Conservation (phyloP, 1,140 invertebrate genomes). For the Pachypeltis micranthus region DNA sequence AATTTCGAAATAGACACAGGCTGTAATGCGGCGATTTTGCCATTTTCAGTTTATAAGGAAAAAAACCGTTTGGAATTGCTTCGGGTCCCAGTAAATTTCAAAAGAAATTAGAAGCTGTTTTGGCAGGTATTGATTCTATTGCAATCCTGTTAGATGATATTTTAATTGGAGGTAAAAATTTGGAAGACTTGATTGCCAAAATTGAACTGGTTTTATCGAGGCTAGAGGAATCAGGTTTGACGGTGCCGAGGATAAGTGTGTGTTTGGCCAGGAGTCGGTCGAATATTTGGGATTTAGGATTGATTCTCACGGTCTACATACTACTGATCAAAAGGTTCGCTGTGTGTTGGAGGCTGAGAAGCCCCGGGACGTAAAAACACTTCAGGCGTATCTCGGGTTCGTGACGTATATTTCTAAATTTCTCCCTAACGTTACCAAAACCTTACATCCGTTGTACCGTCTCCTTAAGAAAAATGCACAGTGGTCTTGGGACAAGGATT, state of each 20-base stretch:
- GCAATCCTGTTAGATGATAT: constrained; percentile 4
- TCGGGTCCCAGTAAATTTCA: not conserved
- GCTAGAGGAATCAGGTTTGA: constrained; percentile 12
- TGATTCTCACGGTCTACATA: not conserved
- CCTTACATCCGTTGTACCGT: not conserved
- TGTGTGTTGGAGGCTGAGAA: not conserved
- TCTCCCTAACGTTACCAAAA: not conserved
- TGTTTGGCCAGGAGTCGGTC: not conserved
- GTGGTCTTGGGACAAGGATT: not conserved
- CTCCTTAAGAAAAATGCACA: not conserved
- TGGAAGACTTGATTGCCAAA: not conserved
- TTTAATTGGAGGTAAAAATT: constrained; percentile 5
- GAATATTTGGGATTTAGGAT: constrained; percentile 10
- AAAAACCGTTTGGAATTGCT: not conserved
- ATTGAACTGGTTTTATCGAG: not conserved
- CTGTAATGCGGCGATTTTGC: no score
- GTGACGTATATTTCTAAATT: constrained; percentile 10
- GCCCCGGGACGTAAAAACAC: constrained; percentile 13
- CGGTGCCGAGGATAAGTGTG: not conserved
- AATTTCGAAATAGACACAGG: no score
- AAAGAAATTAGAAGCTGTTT: not conserved
- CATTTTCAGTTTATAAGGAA: no score
- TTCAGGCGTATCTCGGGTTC: constrained; percentile 12
- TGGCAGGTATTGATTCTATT: constrained; percentile 5
- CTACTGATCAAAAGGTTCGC: not conserved